Conservation (phyloP, 2,888 invertebrate species). For the Stenotaenia linearis region DNA sequence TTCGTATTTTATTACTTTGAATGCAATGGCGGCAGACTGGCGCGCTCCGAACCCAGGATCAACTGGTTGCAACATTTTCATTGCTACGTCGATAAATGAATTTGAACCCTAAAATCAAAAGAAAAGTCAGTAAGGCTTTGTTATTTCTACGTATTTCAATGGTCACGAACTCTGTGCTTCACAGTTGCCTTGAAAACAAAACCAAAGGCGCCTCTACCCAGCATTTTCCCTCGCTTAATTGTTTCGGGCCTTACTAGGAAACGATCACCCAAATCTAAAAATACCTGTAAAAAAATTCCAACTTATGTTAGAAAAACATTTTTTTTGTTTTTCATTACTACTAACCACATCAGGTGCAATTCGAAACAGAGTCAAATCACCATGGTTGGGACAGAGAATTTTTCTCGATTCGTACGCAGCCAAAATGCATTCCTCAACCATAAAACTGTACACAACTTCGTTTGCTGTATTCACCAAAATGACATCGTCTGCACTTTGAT, state of each 20-base stretch:
- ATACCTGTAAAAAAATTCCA: constrained; percentile 54
- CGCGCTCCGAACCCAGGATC: constrained; percentile 69
- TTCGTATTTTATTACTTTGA: constrained; percentile 47
- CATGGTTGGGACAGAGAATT: constrained; percentile 74
- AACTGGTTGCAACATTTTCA: constrained; percentile 93
- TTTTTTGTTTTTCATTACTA: constrained; percentile 22
- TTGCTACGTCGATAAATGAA: constrained; percentile 66
- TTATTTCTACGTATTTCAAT: neutral
- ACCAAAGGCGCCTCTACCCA: constrained; percentile 97
- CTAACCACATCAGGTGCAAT: constrained; percentile 88
- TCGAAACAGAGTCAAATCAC: constrained; percentile 64
- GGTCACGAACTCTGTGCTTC: constrained; percentile 46
- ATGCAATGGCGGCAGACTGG: constrained; percentile 59
- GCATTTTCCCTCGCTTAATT: constrained; percentile 60
- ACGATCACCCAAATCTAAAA: constrained; percentile 78
- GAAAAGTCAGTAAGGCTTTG: constrained; percentile 38
- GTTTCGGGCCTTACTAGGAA: constrained; percentile 75
- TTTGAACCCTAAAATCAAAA: constrained; percentile 48
- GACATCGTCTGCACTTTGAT: constrained; percentile 17
- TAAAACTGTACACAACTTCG: constrained; percentile 65
- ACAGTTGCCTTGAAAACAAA: constrained; percentile 78
- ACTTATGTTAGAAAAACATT: neutral
- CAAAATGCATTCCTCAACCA: constrained; percentile 93
- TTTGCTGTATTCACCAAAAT: constrained; percentile 17
- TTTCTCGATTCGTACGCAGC: constrained; percentile 68